Conservation (phyloP, 2,797 vertebrate species). For the Anableps anableps region DNA sequence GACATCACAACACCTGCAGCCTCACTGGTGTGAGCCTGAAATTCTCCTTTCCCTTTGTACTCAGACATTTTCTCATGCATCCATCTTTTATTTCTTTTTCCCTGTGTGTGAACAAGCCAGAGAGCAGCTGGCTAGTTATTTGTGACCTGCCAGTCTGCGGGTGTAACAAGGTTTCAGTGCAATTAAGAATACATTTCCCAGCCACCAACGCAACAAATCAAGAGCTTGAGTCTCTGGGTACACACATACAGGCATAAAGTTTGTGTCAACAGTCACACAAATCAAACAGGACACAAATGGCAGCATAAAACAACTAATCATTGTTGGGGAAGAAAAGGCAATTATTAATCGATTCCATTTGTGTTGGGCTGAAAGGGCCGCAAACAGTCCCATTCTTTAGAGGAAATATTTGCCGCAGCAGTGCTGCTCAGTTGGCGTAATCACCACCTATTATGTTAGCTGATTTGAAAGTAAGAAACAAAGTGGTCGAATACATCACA, state of each 20-base stretch:
- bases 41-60: constrained; percentile 57
- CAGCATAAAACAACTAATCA: constrained; percentile 78
- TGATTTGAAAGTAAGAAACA: constrained; percentile 76
- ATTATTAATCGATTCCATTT: constrained; percentile 83
- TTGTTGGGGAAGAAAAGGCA: constrained; percentile 67
- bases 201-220: constrained; percentile 77
- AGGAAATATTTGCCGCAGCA: constrained; percentile 73
- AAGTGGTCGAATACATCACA: constrained; percentile 75
- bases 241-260: constrained; percentile 36
- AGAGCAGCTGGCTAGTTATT: constrained; percentile 77
- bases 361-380: constrained; percentile 71
- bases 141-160: constrained; percentile 76
- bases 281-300: constrained; percentile 69
- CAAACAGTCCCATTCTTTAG: constrained; percentile 75
- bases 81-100: constrained; percentile 61
- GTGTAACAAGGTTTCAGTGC: constrained; percentile 75
- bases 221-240: constrained; percentile 43
- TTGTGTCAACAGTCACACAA: constrained; percentile 49
- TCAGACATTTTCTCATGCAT: constrained; percentile 62
- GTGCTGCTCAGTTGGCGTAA: constrained; percentile 64
- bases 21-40: constrained; percentile 70
- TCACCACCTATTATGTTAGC: constrained; percentile 75
- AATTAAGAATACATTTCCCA: constrained; percentile 83
- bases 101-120: constrained; percentile 55
- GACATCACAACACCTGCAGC: constrained; percentile 74